Percentiles rank a stretch among this genome's conserved stretches.
Evolutionary conservation across 2,888 invertebrate genomes (phyloP).

Genomic region (Teleogryllus oceanicus): DNA sequence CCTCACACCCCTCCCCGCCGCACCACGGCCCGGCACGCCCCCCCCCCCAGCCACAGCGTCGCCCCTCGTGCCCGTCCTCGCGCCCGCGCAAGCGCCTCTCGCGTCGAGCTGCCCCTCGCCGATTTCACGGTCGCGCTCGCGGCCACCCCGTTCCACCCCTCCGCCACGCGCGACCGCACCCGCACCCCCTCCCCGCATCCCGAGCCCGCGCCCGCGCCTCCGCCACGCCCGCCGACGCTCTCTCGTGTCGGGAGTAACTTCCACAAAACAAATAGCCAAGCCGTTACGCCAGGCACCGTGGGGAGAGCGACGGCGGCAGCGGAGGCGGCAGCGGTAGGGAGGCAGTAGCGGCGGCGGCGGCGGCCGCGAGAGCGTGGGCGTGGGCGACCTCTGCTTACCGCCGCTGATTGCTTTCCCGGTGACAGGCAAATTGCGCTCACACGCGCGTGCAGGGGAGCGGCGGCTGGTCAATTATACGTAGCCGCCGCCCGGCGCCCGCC

Average conservation of each 20-base stretch:
- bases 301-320: not conserved
- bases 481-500: not conserved
- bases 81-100: not conserved
- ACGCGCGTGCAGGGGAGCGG: conserved; percentile 12
- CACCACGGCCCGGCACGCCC: not conserved
- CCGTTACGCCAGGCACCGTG: not conserved
- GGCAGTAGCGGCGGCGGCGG: too few species aligned
- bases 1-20: not conserved
- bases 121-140: not conserved
- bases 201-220: not conserved
- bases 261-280: not conserved
- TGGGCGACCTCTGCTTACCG: conserved; percentile 22
- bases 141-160: not conserved
- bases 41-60: not conserved
- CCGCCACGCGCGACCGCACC: not conserved
- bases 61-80: not conserved
- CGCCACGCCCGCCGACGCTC: not conserved
- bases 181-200: not conserved
- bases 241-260: conserved; percentile 4
- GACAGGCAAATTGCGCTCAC: conserved; percentile 24
- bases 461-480: conserved; percentile 19
- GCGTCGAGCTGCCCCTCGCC: not conserved
- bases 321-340: too few species aligned
- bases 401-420: conserved; percentile 24
- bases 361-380: not conserved